Conservation (phyloP, 2,797 vertebrate genomes). For the Mareca strepera region DNA sequence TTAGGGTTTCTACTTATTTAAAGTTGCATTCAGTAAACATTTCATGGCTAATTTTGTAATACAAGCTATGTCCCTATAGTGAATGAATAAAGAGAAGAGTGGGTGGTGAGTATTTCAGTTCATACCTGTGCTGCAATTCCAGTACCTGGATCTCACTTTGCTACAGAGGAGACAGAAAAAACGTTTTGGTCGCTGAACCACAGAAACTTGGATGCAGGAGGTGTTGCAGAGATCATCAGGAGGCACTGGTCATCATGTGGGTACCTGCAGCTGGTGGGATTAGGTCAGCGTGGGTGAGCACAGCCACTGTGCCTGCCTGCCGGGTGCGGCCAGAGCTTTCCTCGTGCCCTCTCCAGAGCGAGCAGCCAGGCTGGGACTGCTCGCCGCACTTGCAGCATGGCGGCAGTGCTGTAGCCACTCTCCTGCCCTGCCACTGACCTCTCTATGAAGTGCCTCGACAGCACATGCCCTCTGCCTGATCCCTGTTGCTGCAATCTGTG, state of each 20-base stretch:
- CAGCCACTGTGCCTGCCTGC: background rate
- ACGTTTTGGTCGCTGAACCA: background rate
- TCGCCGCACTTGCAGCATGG: background rate
- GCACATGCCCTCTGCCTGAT: background rate
- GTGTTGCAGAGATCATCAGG: background rate
- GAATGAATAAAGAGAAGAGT: conserved; percentile 37
- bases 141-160: background rate
- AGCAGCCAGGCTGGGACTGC: background rate
- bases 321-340: background rate
- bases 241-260: background rate
- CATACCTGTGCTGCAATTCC: background rate
- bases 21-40: background rate
- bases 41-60: background rate
- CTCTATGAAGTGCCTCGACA: background rate
- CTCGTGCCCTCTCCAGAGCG: background rate
- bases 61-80: background rate
- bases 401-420: background rate
- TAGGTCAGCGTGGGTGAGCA: background rate
- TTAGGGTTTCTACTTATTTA: background rate
- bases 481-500: background rate
- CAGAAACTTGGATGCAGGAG: rapidly evolving
- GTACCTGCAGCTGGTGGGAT: background rate
- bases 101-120: background rate
- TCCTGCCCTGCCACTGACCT: background rate
- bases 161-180: background rate